Percentiles rank a stretch among this genome's conserved stretches.
phyloP scores from a whole-genome alignment of 2,888 invertebrate genomes.

The Invenusta paracnida region DNA sequence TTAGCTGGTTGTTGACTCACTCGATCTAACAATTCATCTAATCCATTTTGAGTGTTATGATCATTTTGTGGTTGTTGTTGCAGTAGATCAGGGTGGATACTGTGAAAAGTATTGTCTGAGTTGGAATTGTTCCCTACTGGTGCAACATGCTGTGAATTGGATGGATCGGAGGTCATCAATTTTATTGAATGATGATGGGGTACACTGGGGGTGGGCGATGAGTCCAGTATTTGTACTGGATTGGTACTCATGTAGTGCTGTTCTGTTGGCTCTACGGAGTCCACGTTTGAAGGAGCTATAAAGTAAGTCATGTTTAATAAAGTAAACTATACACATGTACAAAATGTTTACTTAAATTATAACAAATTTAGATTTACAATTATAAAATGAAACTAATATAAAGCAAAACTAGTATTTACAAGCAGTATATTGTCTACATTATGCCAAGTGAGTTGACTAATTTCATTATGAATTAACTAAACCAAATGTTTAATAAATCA shows the following conservation, averaged over 20 bases:
- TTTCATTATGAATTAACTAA: no score
- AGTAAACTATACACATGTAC: no score
- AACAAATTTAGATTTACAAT: no score
- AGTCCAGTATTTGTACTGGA: not conserved
- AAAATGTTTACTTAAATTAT: no score
- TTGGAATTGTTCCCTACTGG: not conserved
- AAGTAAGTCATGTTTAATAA: no score
- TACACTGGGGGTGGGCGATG: not conserved
- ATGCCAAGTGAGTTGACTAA: no score
- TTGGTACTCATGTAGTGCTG: not conserved
- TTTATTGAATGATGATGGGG: not conserved
- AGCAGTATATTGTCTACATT: no score
- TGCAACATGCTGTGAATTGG: not conserved
- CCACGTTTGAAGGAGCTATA: not conserved
- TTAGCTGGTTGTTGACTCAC: not conserved
- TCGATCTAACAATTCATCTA: not conserved
- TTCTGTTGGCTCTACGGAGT: not conserved
- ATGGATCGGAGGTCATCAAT: not conserved
- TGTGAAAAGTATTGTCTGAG: not conserved
- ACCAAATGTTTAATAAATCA: no score
- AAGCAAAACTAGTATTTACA: no score
- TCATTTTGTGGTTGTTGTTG: not conserved
- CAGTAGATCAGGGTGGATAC: not conserved
- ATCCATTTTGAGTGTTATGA: not conserved
- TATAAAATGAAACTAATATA: no score